A percentile compares a stretch with the other conserved stretches of the same genome.
Evolutionary conservation across 2,888 invertebrate genomes (phyloP).

Genomic region (Aquatica leii): DNA sequence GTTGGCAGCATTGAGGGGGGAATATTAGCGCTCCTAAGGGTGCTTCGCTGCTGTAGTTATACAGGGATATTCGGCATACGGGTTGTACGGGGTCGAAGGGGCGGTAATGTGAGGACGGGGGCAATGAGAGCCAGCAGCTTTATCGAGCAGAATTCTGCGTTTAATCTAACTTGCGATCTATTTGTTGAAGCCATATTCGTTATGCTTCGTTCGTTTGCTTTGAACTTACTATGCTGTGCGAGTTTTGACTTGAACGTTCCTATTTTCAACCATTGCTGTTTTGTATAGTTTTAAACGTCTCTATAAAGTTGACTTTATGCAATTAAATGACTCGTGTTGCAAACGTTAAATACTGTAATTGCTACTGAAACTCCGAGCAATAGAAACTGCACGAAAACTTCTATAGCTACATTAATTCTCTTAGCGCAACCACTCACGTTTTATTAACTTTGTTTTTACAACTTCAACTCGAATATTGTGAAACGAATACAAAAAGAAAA

Average conservation of each 20-base stretch:
- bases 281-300: slow-evolving; percentile 22
- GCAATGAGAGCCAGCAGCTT: slow-evolving; percentile 50
- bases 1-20: slow-evolving; percentile 58
- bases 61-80: slow-evolving; percentile 46
- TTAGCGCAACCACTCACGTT: slow-evolving; percentile 4
- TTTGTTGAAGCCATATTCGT: slow-evolving; percentile 57
- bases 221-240: slow-evolving; percentile 29
- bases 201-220: slow-evolving; percentile 40
- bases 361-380: slow-evolving; percentile 19
- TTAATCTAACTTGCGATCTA: slow-evolving; percentile 62
- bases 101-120: slow-evolving; percentile 46
- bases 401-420: slow-evolving; percentile 11
- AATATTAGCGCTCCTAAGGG: slow-evolving; percentile 61
- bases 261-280: slow-evolving; percentile 17
- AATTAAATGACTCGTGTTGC: slow-evolving; percentile 23
- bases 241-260: slow-evolving; percentile 31
- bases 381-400: slow-evolving; percentile 12
- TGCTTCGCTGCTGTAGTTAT: slow-evolving; percentile 44
- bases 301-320: slow-evolving; percentile 26
- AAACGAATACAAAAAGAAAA: background rate
- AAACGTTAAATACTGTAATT: slow-evolving; percentile 21
- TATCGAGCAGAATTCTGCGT: slow-evolving; percentile 61
- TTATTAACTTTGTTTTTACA: slow-evolving; percentile 12
- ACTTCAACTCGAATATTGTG: slow-evolving; percentile 4
- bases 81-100: slow-evolving; percentile 45